These are phyloP conservation scores for Microplitis demolitor DNA, from an alignment of 1,140 invertebrate genomes.

Conservation along the genomic window DNA sequence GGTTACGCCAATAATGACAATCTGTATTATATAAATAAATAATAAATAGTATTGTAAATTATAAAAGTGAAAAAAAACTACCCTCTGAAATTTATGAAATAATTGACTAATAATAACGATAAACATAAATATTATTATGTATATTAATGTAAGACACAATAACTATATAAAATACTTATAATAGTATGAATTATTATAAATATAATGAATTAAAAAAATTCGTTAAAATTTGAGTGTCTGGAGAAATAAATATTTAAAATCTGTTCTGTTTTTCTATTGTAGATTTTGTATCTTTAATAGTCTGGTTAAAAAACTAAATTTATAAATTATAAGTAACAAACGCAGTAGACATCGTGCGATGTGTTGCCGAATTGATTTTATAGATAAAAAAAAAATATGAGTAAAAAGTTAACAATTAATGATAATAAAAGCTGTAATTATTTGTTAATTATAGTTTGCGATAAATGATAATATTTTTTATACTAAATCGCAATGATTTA, in stretches of 20 bases:
- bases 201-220: too few species aligned
- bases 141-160: constrained; percentile 21
- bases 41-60: background rate
- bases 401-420: background rate
- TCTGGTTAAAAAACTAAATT: constrained; percentile 55
- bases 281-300: constrained; percentile 62
- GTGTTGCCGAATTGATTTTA: background rate
- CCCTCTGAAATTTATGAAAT: constrained; percentile 3
- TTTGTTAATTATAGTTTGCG: too few species aligned
- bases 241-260: constrained; percentile 47
- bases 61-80: background rate
- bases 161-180: constrained; percentile 36
- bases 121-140: constrained; percentile 27
- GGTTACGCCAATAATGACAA: constrained; percentile 51
- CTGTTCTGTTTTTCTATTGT: constrained; percentile 61
- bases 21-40: constrained; percentile 46
- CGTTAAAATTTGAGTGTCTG: constrained; percentile 54
- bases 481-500: too few species aligned
- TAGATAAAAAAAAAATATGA: background rate
- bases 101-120: constrained; percentile 12
- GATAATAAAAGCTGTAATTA: too few species aligned
- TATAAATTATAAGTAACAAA: constrained; percentile 39
- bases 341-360: background rate
- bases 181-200: too few species aligned
- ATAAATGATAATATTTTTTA: too few species aligned